A percentile compares a stretch with the other conserved stretches of the same genome.
These are phyloP conservation scores for Himalopsyche japonica DNA, from an alignment of 2,888 invertebrate species.

Conservation along the genomic window DNA sequence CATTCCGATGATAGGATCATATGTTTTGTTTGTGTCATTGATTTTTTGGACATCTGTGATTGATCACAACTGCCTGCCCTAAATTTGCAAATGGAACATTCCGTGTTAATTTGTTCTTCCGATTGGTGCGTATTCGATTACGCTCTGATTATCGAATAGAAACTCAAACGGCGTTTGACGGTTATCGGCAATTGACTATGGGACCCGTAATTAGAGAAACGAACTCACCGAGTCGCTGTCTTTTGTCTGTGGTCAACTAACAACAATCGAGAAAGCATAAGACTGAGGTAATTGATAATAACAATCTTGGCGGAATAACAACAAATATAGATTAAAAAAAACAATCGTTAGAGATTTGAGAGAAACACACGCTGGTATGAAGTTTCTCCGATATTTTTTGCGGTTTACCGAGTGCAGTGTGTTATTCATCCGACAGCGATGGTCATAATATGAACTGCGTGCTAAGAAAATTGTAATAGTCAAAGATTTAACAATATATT, in stretches of 20 bases:
- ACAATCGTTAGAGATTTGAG: neutral
- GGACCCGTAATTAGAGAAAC: neutral
- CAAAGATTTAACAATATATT: too few relatives aligned
- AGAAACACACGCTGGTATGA: neutral
- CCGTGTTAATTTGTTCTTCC: neutral
- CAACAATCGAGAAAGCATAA: neutral
- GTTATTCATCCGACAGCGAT: neutral
- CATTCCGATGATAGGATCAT: too few relatives aligned
- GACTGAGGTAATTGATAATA: neutral
- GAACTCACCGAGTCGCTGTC: neutral
- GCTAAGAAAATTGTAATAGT: neutral
- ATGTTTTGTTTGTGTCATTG: too few relatives aligned
- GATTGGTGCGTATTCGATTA: neutral
- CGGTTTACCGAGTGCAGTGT: neutral
- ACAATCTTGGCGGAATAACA: neutral
- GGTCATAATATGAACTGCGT: neutral
- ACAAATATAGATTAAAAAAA: neutral
- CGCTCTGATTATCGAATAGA: neutral
- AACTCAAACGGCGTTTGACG: neutral
- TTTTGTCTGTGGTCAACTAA: neutral
- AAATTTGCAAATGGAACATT: too few relatives aligned
- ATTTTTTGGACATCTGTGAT: too few relatives aligned
- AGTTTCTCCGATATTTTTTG: neutral
- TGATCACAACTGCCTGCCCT: too few relatives aligned
- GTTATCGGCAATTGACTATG: neutral